Base-by-base conservation (phyloP, 37 sponge, comb jelly and placozoan species). In the Oopsacas minuta region DNA sequence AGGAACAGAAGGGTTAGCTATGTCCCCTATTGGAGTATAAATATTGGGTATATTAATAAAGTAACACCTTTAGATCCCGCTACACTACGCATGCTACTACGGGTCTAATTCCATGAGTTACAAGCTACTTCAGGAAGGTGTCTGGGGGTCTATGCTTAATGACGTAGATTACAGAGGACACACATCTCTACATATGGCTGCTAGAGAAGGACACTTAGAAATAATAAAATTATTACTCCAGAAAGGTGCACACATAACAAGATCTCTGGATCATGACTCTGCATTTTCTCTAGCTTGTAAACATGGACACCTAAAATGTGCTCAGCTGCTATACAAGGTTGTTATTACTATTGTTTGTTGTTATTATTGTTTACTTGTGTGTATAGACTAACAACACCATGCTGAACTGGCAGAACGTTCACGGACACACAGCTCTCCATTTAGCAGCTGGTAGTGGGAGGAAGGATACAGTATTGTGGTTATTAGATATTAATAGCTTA, bases 371-470 rank as follows among this genome's bases (percentile, higher is more conserved):
- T n/a, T n/a, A n/a, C n/a, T n/a, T n/a, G n/a, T n/a, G n/a, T 42
- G 49, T 42, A 15, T n/a, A 61, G 75, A n/a, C 75, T n/a, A 61
- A 61, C 75, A 12, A 61, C 75, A n/a, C 75, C 22, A 61, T 61
- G 28, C 20, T 25, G 75, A n/a, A 61, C 75, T 61, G 75, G 75
- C 75, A 61, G 75, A 61, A 61, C 75, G 22, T 34, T 25, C 32
- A n/a, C 17, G 75, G 75, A 61, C 28, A 61, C 20, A 61, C 75
- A 34, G 75, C 75, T 25, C 75, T 61, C 32, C 75, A 61, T 12
- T 12, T 20, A 34, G 20, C 75, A 5, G 75, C 75, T 34, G 1
- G 17, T 5, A 61, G 75, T 34, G 75, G 75, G 28, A 25, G 28
- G 32, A 61, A 61, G 75, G 75, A 61, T 34, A 61, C 75, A 12